Percentiles rank a stretch among this genome's conserved stretches.
phyloP scores from a whole-genome alignment of 2,888 invertebrate genomes.

The Dendrolimus houi region DNA sequence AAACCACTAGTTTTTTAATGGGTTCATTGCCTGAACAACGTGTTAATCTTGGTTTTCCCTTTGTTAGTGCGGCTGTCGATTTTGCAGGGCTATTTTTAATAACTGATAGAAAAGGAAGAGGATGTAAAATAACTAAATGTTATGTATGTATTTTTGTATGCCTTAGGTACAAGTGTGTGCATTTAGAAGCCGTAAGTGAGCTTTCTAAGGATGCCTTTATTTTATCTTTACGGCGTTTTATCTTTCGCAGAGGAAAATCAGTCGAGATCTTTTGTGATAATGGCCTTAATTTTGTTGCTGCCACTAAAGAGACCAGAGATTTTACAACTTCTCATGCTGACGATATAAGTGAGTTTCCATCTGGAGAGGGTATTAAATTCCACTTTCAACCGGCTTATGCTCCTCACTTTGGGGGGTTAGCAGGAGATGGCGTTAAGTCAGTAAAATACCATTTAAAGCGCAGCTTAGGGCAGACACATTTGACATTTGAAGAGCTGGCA shows the following conservation, averaged over 20 bases:
- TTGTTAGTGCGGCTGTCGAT: slow-evolving; percentile 6
- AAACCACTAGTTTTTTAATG: no score
- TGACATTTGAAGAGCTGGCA: no score
- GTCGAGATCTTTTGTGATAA: slow-evolving; percentile 8
- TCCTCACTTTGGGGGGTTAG: no score
- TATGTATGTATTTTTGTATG: slow-evolving; percentile 14
- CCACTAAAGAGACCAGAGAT: neutral
- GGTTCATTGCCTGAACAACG: slow-evolving; percentile 16
- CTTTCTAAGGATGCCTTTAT: slow-evolving; percentile 13
- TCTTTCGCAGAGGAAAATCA: slow-evolving; percentile 7
- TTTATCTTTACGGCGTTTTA: slow-evolving; percentile 9
- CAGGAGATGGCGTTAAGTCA: no score
- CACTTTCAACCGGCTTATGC: no score
- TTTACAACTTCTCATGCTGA: no score
- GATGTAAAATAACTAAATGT: slow-evolving; percentile 9
- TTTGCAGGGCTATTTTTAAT: slow-evolving; percentile 9
- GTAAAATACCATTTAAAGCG: no score
- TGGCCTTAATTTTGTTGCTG: slow-evolving; percentile 6
- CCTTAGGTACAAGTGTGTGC: slow-evolving; percentile 13
- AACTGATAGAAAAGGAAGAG: no score
- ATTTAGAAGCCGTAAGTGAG: slow-evolving; percentile 14
- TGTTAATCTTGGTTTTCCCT: slow-evolving; percentile 12
- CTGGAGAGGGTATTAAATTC: no score
- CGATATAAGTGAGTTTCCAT: no score
- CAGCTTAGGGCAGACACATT: no score